Percentiles rank a stretch among this genome's conserved stretches.
phyloP scores from a whole-genome alignment of 2,888 invertebrate genomes.

The Podabrus alpinus region DNA sequence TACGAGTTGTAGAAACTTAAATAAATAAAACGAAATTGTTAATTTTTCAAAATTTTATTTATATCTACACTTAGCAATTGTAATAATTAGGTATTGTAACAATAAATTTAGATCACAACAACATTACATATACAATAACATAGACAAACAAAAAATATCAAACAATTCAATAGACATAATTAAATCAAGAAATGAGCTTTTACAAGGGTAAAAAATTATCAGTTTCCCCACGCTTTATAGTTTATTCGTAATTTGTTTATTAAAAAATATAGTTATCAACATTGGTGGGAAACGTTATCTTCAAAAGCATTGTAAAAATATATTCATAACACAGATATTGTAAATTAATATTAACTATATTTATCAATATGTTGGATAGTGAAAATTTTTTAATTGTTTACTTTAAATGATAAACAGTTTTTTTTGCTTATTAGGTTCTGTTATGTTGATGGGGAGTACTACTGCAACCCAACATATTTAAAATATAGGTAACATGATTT shows the following conservation, averaged over 20 bases:
- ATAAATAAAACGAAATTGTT: too few relatives aligned
- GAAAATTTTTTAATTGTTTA: neutral
- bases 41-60: neutral
- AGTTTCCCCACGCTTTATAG: constrained; percentile 3
- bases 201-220: constrained; percentile 2
- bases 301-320: constrained; percentile 27
- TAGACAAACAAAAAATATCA: constrained; percentile 3
- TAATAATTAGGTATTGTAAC: neutral
- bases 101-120: constrained; percentile 24
- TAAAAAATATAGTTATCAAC: constrained; percentile 4
- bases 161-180: neutral
- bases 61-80: neutral
- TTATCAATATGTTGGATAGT: constrained; percentile 5
- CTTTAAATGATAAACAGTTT: neutral
- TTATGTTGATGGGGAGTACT: too few relatives aligned
- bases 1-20: too few relatives aligned
- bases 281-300: constrained; percentile 19
- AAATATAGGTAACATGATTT: neutral
- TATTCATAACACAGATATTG: constrained; percentile 25
- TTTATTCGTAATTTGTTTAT: neutral
- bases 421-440: too few relatives aligned
- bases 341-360: constrained; percentile 18
- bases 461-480: neutral
- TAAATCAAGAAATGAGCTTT: constrained; percentile 2
- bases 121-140: constrained; percentile 23